A percentile compares a stretch with the other conserved stretches of the same genome.
These are phyloP conservation scores for Pampus argenteus DNA, from an alignment of 2,797 vertebrate species.

Conservation along the genomic window DNA sequence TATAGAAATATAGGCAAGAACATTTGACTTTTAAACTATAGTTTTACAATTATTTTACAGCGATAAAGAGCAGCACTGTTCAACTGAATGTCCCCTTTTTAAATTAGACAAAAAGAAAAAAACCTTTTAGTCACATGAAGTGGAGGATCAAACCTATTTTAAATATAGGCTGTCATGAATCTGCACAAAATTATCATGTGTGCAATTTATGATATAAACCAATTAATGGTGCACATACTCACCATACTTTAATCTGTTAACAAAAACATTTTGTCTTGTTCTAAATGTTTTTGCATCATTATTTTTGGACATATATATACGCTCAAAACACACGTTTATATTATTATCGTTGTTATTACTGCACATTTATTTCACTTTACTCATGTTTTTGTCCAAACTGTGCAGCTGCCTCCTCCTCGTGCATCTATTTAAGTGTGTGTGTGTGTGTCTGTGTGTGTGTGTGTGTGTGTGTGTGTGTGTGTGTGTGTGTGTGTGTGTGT, in stretches of 20 bases:
- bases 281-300: no score
- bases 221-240: neutral
- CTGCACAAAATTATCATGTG: no score
- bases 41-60: neutral
- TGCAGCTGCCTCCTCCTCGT: neutral
- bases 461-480: neutral
- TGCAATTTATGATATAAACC: neutral
- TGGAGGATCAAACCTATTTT: no score
- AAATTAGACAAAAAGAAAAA: neutral
- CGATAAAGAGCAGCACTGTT: neutral
- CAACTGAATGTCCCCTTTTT: neutral
- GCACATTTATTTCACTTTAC: neutral
- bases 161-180: no score
- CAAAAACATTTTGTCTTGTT: no score
- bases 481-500: conserved; percentile 13
- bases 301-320: no score
- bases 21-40: neutral
- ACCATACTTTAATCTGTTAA: no score
- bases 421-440: neutral
- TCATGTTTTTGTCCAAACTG: neutral
- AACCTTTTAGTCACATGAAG: no score
- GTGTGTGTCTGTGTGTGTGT: neutral
- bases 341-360: neutral
- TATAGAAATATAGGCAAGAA: no score
- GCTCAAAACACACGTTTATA: no score